phyloP scores from a whole-genome alignment of 2,113 vertebrate species.

The Eudyptes chrysolophus region DNA sequence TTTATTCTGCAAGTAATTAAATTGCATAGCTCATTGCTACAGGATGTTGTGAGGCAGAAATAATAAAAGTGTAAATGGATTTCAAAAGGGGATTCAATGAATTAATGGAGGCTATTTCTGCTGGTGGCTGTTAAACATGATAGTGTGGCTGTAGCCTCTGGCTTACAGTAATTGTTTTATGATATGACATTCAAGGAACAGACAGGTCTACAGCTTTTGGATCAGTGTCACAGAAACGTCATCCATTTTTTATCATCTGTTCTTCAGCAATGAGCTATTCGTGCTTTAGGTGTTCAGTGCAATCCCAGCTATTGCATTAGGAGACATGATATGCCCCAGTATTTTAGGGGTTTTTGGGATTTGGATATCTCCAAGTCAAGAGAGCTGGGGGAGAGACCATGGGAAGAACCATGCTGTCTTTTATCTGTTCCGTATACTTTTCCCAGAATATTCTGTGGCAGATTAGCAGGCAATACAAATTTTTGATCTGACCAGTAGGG shows the following conservation, averaged over 20 bases:
- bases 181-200: not conserved
- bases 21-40: conserved; percentile 37
- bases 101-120: conserved; percentile 26
- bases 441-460: not conserved
- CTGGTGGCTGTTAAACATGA: not conserved
- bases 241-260: not conserved
- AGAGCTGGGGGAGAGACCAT: not conserved
- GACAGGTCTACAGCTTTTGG: not conserved
- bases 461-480: not conserved
- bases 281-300: not conserved
- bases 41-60: conserved; percentile 56
- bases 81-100: not conserved
- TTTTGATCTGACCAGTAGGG: not conserved
- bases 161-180: not conserved
- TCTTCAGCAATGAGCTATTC: not conserved
- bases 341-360: not conserved
- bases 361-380: not conserved
- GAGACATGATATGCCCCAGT: not conserved
- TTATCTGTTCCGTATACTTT: not conserved
- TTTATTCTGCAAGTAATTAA: conserved; percentile 45
- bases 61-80: conserved; percentile 21
- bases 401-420: not conserved
- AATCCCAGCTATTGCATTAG: not conserved
- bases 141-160: not conserved
- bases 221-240: not conserved